Conservation (phyloP, 2,888 invertebrate genomes). For the Drosophila sordidapex region DNA sequence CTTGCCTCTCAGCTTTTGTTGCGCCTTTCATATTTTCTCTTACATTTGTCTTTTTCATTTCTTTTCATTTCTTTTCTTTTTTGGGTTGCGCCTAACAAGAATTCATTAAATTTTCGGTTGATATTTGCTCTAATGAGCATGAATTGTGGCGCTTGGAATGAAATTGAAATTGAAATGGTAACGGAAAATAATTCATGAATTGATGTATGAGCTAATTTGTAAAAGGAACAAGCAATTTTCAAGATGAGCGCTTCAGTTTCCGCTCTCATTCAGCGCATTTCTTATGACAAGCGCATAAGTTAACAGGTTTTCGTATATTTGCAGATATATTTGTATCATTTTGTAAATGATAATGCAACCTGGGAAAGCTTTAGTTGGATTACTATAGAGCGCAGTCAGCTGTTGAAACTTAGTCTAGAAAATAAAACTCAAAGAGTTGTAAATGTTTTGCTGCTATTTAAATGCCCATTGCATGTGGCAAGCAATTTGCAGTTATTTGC, state of each 20-base stretch:
- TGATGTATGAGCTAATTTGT: constrained; percentile 41
- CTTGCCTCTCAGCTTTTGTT: constrained; percentile 16
- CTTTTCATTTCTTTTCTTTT: not conserved
- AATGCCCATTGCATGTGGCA: constrained; percentile 22
- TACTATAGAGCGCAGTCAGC: not conserved
- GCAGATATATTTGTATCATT: not conserved
- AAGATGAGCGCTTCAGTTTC: constrained; percentile 28
- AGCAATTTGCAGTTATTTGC: constrained; percentile 44
- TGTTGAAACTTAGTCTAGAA: not conserved
- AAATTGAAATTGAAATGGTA: constrained; percentile 25
- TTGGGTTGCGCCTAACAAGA: constrained; percentile 37
- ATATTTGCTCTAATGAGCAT: constrained; percentile 46
- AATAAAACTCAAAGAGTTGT: not conserved
- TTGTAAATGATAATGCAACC: not conserved
- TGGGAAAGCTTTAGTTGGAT: not conserved
- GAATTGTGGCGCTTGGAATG: constrained; percentile 21
- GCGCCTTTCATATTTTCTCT: constrained; percentile 38
- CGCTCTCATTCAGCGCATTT: too few relatives aligned
- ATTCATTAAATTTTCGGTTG: constrained; percentile 49
- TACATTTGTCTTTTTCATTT: constrained; percentile 23
- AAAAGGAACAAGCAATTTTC: constrained; percentile 39
- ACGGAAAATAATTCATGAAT: constrained; percentile 44
- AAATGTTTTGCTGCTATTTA: constrained; percentile 13
- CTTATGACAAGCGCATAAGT: constrained; percentile 3
- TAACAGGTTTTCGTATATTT: not conserved